These are phyloP conservation scores for Scelioninae gen. 2 DNA, from an alignment of 2,888 invertebrate genomes.

Conservation along the genomic window DNA sequence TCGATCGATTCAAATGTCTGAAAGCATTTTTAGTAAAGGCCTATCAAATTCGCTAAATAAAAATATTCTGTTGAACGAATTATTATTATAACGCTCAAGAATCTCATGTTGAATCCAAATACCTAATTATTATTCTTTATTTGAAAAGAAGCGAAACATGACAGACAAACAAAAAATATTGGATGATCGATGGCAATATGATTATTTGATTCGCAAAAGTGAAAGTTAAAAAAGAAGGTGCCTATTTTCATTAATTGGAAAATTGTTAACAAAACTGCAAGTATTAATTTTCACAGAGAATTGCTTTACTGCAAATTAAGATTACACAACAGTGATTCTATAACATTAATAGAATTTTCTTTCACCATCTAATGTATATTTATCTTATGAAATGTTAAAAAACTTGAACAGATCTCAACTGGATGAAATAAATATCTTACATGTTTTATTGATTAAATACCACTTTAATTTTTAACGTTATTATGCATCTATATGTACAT, in stretches of 20 bases:
- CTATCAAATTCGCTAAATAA: constrained; percentile 19
- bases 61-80: constrained; percentile 28
- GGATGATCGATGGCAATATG: neutral
- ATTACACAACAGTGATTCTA: too few relatives aligned
- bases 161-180: neutral
- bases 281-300: constrained; percentile 27
- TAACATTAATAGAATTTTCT: too few relatives aligned
- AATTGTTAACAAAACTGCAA: constrained; percentile 14
- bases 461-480: too few relatives aligned
- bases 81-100: constrained; percentile 19
- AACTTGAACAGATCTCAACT: too few relatives aligned
- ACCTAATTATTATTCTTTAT: too few relatives aligned
- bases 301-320: too few relatives aligned
- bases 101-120: constrained; percentile 2
- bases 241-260: neutral
- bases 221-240: constrained; percentile 2
- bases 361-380: too few relatives aligned
- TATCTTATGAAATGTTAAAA: too few relatives aligned
- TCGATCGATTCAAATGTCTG: constrained; percentile 46
- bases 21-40: constrained; percentile 24
- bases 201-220: constrained; percentile 5
- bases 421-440: too few relatives aligned
- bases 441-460: too few relatives aligned
- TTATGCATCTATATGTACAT: too few relatives aligned
- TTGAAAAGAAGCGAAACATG: neutral